These are phyloP conservation scores for Cataglyphis livida DNA, from an alignment of 2,888 invertebrate genomes.

Conservation along the genomic window DNA sequence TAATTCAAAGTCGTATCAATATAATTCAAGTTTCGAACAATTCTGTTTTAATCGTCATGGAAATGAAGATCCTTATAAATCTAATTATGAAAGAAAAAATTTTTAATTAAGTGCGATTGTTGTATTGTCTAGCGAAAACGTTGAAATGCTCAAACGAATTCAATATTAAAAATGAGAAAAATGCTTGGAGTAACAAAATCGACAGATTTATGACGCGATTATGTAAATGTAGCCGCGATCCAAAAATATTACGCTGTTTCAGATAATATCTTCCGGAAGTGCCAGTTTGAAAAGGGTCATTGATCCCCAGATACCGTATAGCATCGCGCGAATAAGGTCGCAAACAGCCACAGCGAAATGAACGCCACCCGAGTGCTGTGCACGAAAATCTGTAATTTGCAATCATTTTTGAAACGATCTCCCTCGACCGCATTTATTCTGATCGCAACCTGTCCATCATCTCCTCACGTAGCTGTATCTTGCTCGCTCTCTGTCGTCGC, in stretches of 20 bases:
- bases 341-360: constrained; percentile 18
- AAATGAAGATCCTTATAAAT: background rate
- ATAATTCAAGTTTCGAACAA: background rate
- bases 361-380: constrained; percentile 45
- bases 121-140: background rate
- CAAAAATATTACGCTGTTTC: constrained; percentile 38
- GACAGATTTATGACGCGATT: constrained; percentile 44
- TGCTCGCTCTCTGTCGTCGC: constrained; percentile 21
- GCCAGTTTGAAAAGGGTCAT: constrained; percentile 59
- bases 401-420: constrained; percentile 71
- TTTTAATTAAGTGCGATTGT: background rate
- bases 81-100: background rate
- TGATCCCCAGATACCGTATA: constrained; percentile 51
- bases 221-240: constrained; percentile 60
- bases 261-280: constrained; percentile 72
- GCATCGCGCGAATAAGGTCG: constrained; percentile 43
- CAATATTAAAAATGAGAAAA: background rate
- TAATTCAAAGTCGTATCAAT: background rate
- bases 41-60: background rate
- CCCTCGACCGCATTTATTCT: constrained; percentile 54
- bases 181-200: background rate
- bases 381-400: constrained; percentile 74
- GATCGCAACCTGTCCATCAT: constrained; percentile 62
- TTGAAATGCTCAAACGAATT: background rate
- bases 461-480: constrained; percentile 26